Base-by-base conservation (phyloP, 2,797 vertebrate species). In the Poeciliopsis paucimaculata region DNA sequence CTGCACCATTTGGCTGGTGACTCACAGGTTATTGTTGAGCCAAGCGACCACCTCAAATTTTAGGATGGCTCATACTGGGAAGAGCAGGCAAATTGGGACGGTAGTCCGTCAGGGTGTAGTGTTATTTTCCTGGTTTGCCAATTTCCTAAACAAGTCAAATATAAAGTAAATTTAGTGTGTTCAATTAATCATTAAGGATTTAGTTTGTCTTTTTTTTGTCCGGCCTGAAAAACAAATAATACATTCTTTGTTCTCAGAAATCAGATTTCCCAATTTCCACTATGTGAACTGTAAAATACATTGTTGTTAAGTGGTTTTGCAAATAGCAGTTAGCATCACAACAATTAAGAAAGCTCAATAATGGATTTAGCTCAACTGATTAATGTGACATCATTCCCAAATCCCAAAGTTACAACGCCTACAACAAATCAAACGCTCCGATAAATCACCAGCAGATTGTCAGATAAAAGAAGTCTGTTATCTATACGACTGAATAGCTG, bases 11-110 rank as follows among this genome's bases (percentile, higher is more conserved):
- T 55, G 41, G 15, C 43, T 60, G 57, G 2, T 31, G 28, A 31
- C 28, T 60, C 57, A 60, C 13, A 55, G 53, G 28, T 15, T 75
- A 36, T 81, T 84, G 80, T 86, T 81, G 82, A 70, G 66, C 76
- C 73, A 64, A 80, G 82, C 77, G 80, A 90, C 88, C 73, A 75
- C 16, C 26, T 6, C 78, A 34, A 55, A 78, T 75, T 82, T 71
- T 77, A 55, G 9, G 26, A 73, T 81, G 83, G 79, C 79, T 11
- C 43, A 71, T 85, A 72, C 75, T 68, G 1, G 34, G 72, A 78
- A 73, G 62, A 85, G 51, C 28, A 23, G 84, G 51, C 45, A 73
- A 84, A 87, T 78, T 80, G 78, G 66, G 77, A 7, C 80, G 77
- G 45, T 88, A 87, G 86, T 12, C 88, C 76, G 77, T 45, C 11